phyloP scores from a whole-genome alignment of 2,888 invertebrate species.

The Caradrina kadenii region DNA sequence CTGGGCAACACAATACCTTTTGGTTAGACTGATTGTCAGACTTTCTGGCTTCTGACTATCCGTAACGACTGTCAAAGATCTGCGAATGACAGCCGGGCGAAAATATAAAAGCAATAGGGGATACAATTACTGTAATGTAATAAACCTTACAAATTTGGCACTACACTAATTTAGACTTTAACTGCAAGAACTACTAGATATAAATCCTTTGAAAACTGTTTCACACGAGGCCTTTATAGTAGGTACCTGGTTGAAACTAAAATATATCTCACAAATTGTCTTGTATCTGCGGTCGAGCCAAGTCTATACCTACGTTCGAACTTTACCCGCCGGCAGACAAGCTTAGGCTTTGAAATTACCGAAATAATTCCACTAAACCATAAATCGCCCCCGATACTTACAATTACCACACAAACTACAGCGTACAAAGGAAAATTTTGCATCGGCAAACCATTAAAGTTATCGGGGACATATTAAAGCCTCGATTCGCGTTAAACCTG shows the following conservation, averaged over 20 bases:
- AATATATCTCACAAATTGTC: too few species aligned
- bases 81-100: too few species aligned
- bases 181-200: too few species aligned
- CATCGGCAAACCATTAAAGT: slow-evolving; percentile 54
- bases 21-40: too few species aligned
- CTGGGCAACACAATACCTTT: too few species aligned
- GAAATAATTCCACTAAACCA: slow-evolving; percentile 1
- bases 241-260: too few species aligned
- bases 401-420: slow-evolving; percentile 33
- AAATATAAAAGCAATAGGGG: neutral
- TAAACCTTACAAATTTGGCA: neutral
- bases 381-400: slow-evolving; percentile 3
- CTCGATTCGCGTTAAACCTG: slow-evolving; percentile 53
- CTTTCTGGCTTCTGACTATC: too few species aligned
- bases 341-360: neutral
- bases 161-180: neutral
- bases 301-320: neutral
- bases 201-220: too few species aligned
- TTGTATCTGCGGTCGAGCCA: neutral
- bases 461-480: slow-evolving; percentile 58
- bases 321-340: neutral
- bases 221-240: too few species aligned
- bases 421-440: slow-evolving; percentile 50
- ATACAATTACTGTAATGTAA: too few species aligned
- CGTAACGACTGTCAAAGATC: too few species aligned